phyloP scores from a whole-genome alignment of 1,140 invertebrate genomes.

The Drosophila paulistorum region DNA sequence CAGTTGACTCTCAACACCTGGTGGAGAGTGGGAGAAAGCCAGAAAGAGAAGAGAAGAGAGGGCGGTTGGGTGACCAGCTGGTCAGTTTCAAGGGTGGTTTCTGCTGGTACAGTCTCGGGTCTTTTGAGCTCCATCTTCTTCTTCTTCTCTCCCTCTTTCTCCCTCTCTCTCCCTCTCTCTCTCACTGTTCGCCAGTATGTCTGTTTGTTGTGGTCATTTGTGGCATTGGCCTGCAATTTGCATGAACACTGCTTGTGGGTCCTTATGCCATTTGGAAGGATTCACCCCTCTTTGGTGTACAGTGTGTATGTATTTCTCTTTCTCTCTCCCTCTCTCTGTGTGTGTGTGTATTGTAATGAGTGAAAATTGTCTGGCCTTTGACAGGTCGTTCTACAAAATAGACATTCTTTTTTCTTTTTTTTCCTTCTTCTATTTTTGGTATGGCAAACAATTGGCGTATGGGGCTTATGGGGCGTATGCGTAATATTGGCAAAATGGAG shows the following conservation, averaged over 20 bases:
- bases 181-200: not conserved
- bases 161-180: not conserved
- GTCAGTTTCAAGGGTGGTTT: conserved; percentile 11
- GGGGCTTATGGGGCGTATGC: conserved; percentile 11
- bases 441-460: not conserved
- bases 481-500: conserved; percentile 12
- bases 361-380: conserved; percentile 21
- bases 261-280: conserved; percentile 6
- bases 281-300: conserved; percentile 1
- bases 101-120: not conserved
- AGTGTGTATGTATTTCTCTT: not conserved
- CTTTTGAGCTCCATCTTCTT: not conserved
- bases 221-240: conserved; percentile 17
- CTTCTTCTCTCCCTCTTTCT: not conserved
- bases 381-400: conserved; percentile 22
- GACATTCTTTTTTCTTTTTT: not conserved
- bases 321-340: not conserved
- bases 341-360: conserved; percentile 13
- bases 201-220: conserved; percentile 19
- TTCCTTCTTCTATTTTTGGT: not conserved
- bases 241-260: conserved; percentile 17
- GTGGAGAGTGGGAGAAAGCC: not conserved
- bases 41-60: not conserved
- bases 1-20: conserved; percentile 16
- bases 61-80: not conserved